phyloP scores from a whole-genome alignment of 53 echinoderm and acorn worm genomes.

The Temnopleurus reevesii region DNA sequence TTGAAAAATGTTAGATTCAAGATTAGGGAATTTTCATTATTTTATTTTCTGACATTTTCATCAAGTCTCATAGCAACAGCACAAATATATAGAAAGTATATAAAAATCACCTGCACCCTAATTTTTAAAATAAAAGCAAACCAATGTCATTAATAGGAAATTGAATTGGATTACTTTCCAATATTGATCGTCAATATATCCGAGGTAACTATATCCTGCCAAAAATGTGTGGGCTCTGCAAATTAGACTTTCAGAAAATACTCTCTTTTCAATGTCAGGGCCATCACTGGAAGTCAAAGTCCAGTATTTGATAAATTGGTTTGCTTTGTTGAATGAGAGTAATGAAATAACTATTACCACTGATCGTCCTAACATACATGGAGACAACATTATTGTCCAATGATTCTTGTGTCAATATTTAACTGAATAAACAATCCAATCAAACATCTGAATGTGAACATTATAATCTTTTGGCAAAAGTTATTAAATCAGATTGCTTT shows the following conservation, averaged over 20 bases:
- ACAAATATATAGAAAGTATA: too few relatives aligned
- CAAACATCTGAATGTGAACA: neutral
- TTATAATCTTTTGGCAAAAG: too few relatives aligned
- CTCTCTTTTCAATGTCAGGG: neutral
- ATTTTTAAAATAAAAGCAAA: too few relatives aligned
- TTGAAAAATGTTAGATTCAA: too few relatives aligned
- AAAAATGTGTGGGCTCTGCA: neutral
- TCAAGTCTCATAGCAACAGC: too few relatives aligned
- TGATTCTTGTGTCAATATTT: neutral
- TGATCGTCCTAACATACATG: neutral
- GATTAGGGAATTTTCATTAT: too few relatives aligned
- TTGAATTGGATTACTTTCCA: neutral
- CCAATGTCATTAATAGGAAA: neutral
- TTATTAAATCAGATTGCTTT: too few relatives aligned
- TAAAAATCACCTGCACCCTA: too few relatives aligned
- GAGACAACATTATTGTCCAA: neutral
- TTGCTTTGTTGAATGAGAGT: neutral
- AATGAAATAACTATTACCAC: neutral
- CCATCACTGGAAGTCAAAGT: neutral
- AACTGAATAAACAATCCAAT: neutral
- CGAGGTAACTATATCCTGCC: slow-evolving; percentile 1
- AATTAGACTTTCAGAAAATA: too few relatives aligned
- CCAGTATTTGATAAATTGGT: neutral
- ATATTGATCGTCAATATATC: neutral
- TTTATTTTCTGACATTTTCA: too few relatives aligned